phyloP scores from a whole-genome alignment of 2,888 invertebrate genomes.

The Standfussiana lucernea region DNA sequence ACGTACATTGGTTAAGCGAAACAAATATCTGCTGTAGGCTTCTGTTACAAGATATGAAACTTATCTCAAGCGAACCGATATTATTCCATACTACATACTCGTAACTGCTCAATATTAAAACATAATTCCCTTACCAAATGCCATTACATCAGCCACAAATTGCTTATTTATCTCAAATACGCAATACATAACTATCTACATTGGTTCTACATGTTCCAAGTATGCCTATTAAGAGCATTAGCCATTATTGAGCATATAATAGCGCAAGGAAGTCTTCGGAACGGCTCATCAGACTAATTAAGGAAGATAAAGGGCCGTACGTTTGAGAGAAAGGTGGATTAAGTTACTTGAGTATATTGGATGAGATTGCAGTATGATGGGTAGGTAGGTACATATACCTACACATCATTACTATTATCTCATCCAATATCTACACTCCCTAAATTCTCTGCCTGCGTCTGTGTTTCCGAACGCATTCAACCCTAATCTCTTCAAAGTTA shows the following conservation, averaged over 20 bases:
- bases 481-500: too few relatives aligned
- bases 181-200: constrained; percentile 72
- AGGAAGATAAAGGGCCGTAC: constrained; percentile 67
- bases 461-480: too few relatives aligned
- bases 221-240: constrained; percentile 73
- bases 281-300: constrained; percentile 66
- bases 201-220: constrained; percentile 70
- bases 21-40: background rate
- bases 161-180: constrained; percentile 68
- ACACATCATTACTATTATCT: too few relatives aligned
- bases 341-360: constrained; percentile 66
- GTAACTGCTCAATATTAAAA: constrained; percentile 23
- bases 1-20: background rate
- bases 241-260: constrained; percentile 74
- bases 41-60: background rate
- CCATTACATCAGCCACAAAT: constrained; percentile 70
- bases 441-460: too few relatives aligned
- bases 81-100: constrained; percentile 8
- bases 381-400: too few relatives aligned
- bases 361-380: constrained; percentile 64
- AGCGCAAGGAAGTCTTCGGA: constrained; percentile 68
- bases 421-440: too few relatives aligned
- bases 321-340: constrained; percentile 68
- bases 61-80: background rate
- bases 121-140: constrained; percentile 65